Evolutionary conservation across 53 echinoderm and acorn worm species (phyloP), one percentile per base, ranked within the genome.

Genomic region (Crossaster papposus): DNA sequence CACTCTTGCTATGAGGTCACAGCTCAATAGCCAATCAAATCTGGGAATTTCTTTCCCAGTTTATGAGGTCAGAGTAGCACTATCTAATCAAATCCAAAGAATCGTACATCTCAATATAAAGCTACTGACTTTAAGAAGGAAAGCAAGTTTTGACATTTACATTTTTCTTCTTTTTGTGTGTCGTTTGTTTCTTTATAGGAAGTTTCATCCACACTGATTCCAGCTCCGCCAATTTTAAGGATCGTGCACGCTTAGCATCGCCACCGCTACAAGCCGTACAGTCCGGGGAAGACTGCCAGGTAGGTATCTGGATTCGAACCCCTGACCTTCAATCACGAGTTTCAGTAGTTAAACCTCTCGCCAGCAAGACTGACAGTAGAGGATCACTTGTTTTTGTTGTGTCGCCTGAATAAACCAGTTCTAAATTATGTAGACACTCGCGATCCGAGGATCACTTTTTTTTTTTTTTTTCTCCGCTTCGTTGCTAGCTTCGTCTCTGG

Each of bases 401-500:
- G n/a, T n/a, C n/a, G n/a, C n/a, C n/a, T n/a, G n/a, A n/a, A n/a
- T n/a, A n/a, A n/a, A n/a, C n/a, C n/a, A n/a, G n/a, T n/a, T n/a
- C 53, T 52, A 7, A 52, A 52, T 7, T 13, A 52, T 52, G 53
- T n/a, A 52, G 53, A 52, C 53, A 7, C 53, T 10, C 7, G 7
- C 7, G 8, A n/a, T n/a, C n/a, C n/a, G n/a, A n/a, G n/a, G 22
- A 58, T 11, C 22, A 15, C 12, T 58, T 58, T 17, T 17, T 23
- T 26, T 58, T 62, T 15, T 23, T 62, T 29, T 31, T 81, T 34
- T 51, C 12, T 68, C 75, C 36, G 1, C 14, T 71, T 35, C 28
- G n/a, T n/a, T n/a, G n/a, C 36, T 32, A 97, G 98, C 88, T 97
- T 36, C 92, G 95, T 22, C 53, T 97, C 1, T 97, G 95, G 94